Percentiles rank a stretch among this genome's conserved stretches.
These are phyloP conservation scores for Trichopria drosophilae DNA, from an alignment of 2,888 invertebrate species.

Conservation along the genomic window DNA sequence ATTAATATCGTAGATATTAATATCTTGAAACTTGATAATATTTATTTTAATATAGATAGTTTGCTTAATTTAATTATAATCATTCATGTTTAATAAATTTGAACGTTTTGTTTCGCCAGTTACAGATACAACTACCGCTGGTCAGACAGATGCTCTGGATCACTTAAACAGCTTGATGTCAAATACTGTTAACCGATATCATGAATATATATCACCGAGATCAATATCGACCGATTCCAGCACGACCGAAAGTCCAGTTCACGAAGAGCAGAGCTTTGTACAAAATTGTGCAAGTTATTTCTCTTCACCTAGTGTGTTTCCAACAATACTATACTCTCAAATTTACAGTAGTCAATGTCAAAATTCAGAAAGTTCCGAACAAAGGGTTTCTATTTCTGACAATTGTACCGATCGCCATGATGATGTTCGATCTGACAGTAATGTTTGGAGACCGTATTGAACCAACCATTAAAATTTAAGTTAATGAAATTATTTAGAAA, in stretches of 20 bases:
- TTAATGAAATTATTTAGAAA: too few relatives aligned
- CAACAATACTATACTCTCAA: conserved; percentile 82
- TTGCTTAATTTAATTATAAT: too few relatives aligned
- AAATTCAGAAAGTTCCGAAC: conserved; percentile 53
- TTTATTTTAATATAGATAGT: too few relatives aligned
- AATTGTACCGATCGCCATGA: conserved; percentile 54
- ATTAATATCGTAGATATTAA: too few relatives aligned
- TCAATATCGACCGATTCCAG: conserved; percentile 82
- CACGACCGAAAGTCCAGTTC: conserved; percentile 80
- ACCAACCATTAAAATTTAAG: conserved; percentile 39
- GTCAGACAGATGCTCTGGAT: conserved; percentile 54
- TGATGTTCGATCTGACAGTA: conserved; percentile 55
- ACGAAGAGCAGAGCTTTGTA: conserved; percentile 69
- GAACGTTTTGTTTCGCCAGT: too few relatives aligned
- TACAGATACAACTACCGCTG: conserved; percentile 72
- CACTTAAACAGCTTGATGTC: conserved; percentile 54
- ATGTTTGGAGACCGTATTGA: conserved; percentile 57
- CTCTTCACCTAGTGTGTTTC: conserved; percentile 70
- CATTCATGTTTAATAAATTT: too few relatives aligned
- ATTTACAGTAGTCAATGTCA: conserved; percentile 67
- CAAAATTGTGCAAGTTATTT: conserved; percentile 67
- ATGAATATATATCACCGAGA: conserved; percentile 63
- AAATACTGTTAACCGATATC: conserved; percentile 53
- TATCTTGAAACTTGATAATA: too few relatives aligned
- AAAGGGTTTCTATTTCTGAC: conserved; percentile 48